Evolutionary conservation across 2,113 vertebrate species (phyloP).

Genomic region (Plectropomus leopardus): DNA sequence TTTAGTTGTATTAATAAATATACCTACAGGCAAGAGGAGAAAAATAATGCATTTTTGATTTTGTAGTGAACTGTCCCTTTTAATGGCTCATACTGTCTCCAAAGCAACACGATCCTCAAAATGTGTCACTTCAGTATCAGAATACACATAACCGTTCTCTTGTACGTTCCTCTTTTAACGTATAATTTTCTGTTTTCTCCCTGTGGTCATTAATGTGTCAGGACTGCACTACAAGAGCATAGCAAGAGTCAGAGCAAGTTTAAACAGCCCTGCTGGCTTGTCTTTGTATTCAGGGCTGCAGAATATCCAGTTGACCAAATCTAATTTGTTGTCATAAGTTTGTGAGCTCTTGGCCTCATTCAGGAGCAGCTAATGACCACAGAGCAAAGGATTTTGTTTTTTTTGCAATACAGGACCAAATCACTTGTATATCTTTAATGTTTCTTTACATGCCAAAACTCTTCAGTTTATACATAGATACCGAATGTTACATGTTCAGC

Average conservation of each 20-base stretch:
- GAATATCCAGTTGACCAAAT: slow-evolving; percentile 9
- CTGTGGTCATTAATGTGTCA: neutral
- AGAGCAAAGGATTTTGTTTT: neutral
- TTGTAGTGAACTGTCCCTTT: too few species aligned
- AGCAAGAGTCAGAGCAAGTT: neutral
- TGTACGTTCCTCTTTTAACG: neutral
- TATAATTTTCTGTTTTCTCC: neutral
- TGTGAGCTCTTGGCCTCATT: neutral
- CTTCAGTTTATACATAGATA: neutral
- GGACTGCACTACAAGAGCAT: neutral
- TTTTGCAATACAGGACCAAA: neutral
- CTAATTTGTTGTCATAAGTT: neutral
- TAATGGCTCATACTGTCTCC: too few species aligned
- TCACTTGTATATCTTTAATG: neutral
- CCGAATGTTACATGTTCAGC: neutral
- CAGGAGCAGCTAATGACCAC: slow-evolving; percentile 9
- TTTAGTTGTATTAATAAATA: too few species aligned
- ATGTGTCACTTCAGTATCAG: neutral
- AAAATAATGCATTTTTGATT: too few species aligned
- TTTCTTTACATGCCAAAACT: neutral
- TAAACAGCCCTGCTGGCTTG: neutral
- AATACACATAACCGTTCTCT: neutral
- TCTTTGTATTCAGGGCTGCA: neutral
- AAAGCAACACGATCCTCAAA: neutral
- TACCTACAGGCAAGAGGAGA: too few species aligned